Evolutionary conservation across 92 coral and sea anemone genomes (phyloP), one percentile per base, ranked within the genome.

Genomic region (Zoanthus sociatus): DNA sequence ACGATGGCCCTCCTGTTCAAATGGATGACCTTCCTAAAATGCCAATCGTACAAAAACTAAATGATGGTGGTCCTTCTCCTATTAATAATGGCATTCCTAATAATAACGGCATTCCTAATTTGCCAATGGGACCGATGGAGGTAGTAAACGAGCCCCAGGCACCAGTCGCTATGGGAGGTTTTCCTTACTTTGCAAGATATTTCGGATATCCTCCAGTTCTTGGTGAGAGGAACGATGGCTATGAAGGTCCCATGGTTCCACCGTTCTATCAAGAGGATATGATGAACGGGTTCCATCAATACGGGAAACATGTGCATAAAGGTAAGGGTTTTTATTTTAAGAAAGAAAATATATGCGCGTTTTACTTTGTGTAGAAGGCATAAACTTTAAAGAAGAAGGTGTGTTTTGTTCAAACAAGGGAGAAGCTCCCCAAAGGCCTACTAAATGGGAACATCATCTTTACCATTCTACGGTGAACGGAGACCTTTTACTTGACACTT

Each of bases 81-180:
- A 21, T 69, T 69, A 30, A 8, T 6, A 76, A 76, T 26, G 26
- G 26, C 26, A 26, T 26, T 69, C 73, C 73, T 9, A 21, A 21
- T 69, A 31, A 9, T 7, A 76, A 76, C 42, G 64, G 82, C 15
- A 12, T 51, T 30, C 74, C 46, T 30, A 69, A 31, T 15, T 31
- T 33, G 13, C 82, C 82, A 76, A 50, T 76, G 45, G 82, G 66
- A 12, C 73, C 67, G 11, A 47, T 67, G 85, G 73, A 66, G 46
- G 63, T 21, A 6, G 18, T 81, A 15, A 33, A 81, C 21, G 63
- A 48, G 16, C 75, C 70, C 45, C 75, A 45, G 16, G 21, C 8
- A 11, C 64, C 76, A 2, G 6, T 37, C 7, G 26, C 31, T 20
- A n/a, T 3, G 1, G 75, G 44, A 20, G 15, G 26, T 54, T 32